A percentile compares a stretch with the other conserved stretches of the same genome.
These are phyloP conservation scores for Theristicus caerulescens DNA, from an alignment of 2,113 vertebrate genomes.

Conservation along the genomic window DNA sequence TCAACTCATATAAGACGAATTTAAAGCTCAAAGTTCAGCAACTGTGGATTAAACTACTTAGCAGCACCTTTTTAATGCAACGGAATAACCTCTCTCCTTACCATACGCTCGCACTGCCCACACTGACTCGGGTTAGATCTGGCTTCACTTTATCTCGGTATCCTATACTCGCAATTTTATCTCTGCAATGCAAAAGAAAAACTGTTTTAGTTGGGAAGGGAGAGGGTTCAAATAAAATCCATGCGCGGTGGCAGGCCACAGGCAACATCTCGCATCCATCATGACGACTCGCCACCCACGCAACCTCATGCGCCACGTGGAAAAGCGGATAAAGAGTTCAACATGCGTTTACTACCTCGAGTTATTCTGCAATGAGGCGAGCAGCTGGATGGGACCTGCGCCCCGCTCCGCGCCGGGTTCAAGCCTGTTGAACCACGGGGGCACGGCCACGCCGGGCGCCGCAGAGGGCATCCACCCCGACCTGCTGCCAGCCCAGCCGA, in stretches of 20 bases:
- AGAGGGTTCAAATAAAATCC: background rate
- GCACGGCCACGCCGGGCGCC: accelerated
- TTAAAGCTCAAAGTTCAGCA: constrained; percentile 45
- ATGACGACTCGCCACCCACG: background rate
- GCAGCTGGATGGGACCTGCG: background rate
- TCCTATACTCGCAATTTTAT: background rate
- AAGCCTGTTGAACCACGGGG: accelerated
- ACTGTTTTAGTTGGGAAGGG: background rate
- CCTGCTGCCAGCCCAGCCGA: background rate
- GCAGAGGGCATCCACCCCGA: accelerated
- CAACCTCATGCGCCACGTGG: background rate
- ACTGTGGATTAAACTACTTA: background rate
- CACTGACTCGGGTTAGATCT: background rate
- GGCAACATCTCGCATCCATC: background rate
- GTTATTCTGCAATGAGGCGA: background rate
- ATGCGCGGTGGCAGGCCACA: background rate
- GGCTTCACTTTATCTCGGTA: background rate
- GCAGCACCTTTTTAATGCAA: background rate
- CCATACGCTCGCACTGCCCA: background rate
- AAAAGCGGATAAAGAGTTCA: background rate
- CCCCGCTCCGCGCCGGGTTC: accelerated
- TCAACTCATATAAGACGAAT: background rate
- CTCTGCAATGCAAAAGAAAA: background rate
- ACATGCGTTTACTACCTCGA: accelerated
- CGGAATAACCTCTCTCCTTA: background rate